Base-by-base conservation (phyloP, 2,797 vertebrate species). In the Phaenicophaeus curvirostris region DNA sequence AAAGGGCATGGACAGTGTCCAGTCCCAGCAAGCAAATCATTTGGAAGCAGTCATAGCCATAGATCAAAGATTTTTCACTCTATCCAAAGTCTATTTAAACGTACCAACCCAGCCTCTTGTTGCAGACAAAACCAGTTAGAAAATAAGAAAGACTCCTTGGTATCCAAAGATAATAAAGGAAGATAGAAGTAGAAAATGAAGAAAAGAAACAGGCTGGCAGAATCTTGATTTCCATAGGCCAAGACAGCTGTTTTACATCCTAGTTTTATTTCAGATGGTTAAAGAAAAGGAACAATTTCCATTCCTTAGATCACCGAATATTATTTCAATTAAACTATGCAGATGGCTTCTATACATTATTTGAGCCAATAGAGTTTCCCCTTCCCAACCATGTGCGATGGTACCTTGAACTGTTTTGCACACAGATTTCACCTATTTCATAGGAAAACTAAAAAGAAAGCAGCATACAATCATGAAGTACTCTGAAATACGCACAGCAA, bases 31-130 rank as follows among this genome's bases (percentile, higher is more conserved):
- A 98, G 98, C 98, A 98, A 99, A 99, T 99, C 98, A 98, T 97
- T 97, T 98, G 97, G 97, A 98, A 98, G 98, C 98, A 98, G 98
- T 98, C 98, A 97, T 95, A 98, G 98, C 84, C 96, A 97, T 96
- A 99, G 98, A 99, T 99, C 99, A 99, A 99, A 99, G 98, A 98
- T 98, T 97, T 97, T 98, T 97, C 96, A 98, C 97, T 98, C 97
- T 97, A 97, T 92, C 96, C 95, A 90, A 94, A 97, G 96, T 88
- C 96, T 96, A 97, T 97, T 98, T 98, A 98, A 98, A 97, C 91
- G 93, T 95, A 97, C 95, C 96, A 97, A 95, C 93, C 91, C 97
- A 97, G 96, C 91, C 96, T 95, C 95, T 95, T 76, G 92, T 74
- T 95, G 87, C 85, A 98, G 97, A 97, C 97, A 98, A 98, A 98